Percentiles rank a stretch among this genome's conserved stretches.
phyloP scores from a whole-genome alignment of 2,797 vertebrate species.

The Acanthurus tractus region DNA sequence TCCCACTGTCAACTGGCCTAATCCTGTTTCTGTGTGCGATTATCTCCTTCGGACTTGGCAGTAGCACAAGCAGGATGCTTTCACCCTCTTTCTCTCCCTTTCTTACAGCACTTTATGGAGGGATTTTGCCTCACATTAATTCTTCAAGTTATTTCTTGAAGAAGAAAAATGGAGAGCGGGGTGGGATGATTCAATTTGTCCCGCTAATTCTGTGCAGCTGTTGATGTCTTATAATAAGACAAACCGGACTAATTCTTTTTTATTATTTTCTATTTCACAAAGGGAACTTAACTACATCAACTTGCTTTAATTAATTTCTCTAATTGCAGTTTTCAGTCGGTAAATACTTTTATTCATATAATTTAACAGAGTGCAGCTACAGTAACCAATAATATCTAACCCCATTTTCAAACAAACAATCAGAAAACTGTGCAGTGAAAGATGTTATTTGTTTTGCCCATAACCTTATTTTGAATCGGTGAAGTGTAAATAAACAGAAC shows the following conservation, averaged over 20 bases:
- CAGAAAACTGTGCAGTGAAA: background rate
- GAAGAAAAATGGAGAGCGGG: background rate
- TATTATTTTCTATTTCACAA: too few species aligned
- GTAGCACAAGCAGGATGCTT: constrained; percentile 41
- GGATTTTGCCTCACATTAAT: constrained; percentile 11
- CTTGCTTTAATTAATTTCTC: background rate
- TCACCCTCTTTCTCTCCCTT: constrained; percentile 11
- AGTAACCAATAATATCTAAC: background rate
- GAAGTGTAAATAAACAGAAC: too few species aligned
- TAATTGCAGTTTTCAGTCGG: background rate
- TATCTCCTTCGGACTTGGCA: constrained; percentile 68
- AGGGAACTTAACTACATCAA: too few species aligned
- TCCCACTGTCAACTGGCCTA: constrained; percentile 79
- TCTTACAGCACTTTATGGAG: constrained; percentile 2
- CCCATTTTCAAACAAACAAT: background rate
- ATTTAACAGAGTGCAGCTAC: background rate
- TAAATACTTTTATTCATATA: background rate
- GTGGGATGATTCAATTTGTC: background rate
- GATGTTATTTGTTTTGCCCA: too few species aligned
- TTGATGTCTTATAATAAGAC: background rate
- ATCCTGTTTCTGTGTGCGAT: constrained; percentile 78
- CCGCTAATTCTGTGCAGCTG: background rate
- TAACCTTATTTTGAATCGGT: too few species aligned
- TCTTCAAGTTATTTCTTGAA: background rate
- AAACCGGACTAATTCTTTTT: too few species aligned